phyloP scores from a whole-genome alignment of 1,140 invertebrate genomes.

The Drosophila parabipectinata region DNA sequence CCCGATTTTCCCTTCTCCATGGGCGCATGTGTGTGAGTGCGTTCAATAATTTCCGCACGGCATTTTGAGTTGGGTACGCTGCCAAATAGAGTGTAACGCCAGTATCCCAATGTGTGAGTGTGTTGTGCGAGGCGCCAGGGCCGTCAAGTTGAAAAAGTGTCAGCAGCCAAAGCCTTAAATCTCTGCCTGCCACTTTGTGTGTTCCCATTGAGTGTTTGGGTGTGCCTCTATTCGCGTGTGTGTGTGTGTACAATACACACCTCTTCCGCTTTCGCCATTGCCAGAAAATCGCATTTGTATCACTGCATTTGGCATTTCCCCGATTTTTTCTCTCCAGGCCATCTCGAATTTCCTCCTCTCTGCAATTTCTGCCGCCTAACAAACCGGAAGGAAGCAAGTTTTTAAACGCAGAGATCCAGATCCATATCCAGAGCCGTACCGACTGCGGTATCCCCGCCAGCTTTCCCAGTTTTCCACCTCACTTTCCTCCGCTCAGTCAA shows the following conservation, averaged over 20 bases:
- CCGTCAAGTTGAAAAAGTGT: slow-evolving; percentile 79
- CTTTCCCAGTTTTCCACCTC: slow-evolving; percentile 5
- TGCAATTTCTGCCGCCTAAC: slow-evolving; percentile 72
- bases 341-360: slow-evolving; percentile 2
- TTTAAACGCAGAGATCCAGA: slow-evolving; percentile 57
- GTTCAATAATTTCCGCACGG: slow-evolving; percentile 77
- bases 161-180: slow-evolving; percentile 76
- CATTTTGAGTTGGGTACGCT: slow-evolving; percentile 77
- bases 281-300: slow-evolving; percentile 76
- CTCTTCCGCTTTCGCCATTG: slow-evolving; percentile 48
- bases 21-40: slow-evolving; percentile 57
- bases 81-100: slow-evolving; percentile 79
- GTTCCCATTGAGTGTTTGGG: not conserved
- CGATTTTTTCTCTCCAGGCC: not conserved
- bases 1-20: slow-evolving; percentile 21
- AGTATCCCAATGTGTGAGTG: slow-evolving; percentile 18
- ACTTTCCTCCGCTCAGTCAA: not conserved
- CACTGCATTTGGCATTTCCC: slow-evolving; percentile 74
- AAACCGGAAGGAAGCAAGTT: slow-evolving; percentile 81
- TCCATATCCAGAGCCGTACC: slow-evolving; percentile 42
- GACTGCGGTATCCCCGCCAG: slow-evolving; percentile 30
- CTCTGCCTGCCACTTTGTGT: slow-evolving; percentile 68
- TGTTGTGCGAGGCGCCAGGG: slow-evolving; percentile 61
- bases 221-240: not conserved
- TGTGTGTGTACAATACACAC: slow-evolving; percentile 45